Base-by-base conservation (phyloP, 2,888 invertebrate genomes). In the Erannis defoliaria region DNA sequence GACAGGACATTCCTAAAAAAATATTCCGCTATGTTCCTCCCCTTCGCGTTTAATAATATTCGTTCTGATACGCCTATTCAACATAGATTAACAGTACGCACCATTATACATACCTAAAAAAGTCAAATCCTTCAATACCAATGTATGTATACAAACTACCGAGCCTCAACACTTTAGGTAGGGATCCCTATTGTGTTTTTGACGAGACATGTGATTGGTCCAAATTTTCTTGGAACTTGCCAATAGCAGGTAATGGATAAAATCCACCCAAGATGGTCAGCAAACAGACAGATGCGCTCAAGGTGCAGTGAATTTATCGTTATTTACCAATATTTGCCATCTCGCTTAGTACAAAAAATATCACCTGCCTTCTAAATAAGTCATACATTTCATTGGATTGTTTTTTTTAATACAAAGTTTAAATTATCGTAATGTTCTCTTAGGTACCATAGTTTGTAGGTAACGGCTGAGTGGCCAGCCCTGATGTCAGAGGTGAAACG, bases 201-300 rank as follows among this genome's bases (percentile, higher is more conserved):
- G 64, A 63, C 55, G 68, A 74, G 73, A 64, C 73, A 33, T 73
- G 72, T 72, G 69, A 90, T 90, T 90, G 90, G 90, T 78, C 66
- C 61, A 74, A 74, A 76, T 55, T 62, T 58, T 63, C 62, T 64
- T 58, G 62, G 60, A 64, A 49, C 55, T 76, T 79, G 70, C 90
- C 89, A 89, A 89, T 90, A 65, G 76, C 72, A 73, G 53, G 61
- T 65, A 55, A 51, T 63, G 78, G 88, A 88, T 88, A 87, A 85
- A 77, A 74, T 75, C 78, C 68, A 68, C 76, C 76, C 77, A 59
- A 55, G 51, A 55, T 74, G 73, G 64, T 73, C 71, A 70, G 58
- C 68, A 64, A 68, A 74, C 71, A 74, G 82, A 80, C 88, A 88
- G 88, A 88, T 88, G 87, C 81, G 81, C 59, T 73, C 76, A 84